Base-by-base conservation (phyloP, 2,797 vertebrate species). In the Ataeniobius toweri region DNA sequence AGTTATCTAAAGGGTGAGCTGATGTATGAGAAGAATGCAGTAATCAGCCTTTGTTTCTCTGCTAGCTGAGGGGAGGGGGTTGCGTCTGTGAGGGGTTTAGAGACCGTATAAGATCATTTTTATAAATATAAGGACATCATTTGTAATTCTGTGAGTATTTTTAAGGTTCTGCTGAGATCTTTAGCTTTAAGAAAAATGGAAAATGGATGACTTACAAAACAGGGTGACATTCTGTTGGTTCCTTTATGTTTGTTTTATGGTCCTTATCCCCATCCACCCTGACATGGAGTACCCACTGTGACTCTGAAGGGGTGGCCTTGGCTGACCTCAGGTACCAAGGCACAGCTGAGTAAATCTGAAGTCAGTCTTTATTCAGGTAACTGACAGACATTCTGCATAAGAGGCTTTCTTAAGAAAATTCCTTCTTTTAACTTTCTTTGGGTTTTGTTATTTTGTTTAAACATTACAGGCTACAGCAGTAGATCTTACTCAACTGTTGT, bases 1-100 rank as follows among this genome's bases (percentile, higher is more conserved):
- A 61, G 58, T 83, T 88, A 88, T 92, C 87, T 88, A 72, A 85
- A 73, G 22, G 82, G 80, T 88, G 75, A 86, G 77, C 81, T 78
- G 72, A 75, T 55, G 81, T 63, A 53, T 68, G 79, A 84, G 79
- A 86, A 79, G 89, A 90, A 89, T 89, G 84, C 48, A 73, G 80
- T 74, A 79, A 84, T 91, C 73, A 83, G 80, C 71, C 85, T 86
- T 88, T 90, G 87, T 88, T 58, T 85, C 68, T 72, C 51, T 61
- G 72, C 79, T 75, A 78, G 81, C 71, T 79, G 73, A 82, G 73
- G 59, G 71, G 58, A 56, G n/a, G 59, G 28, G 20, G 24, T 20
- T 78, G 9, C 73, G 69, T 2, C 46, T 77, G 24, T 46, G 9
- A 24, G 55, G 36, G 41, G 39, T 24, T 20, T n/a, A 68, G n/a